Evolutionary conservation across 1,140 invertebrate genomes (phyloP).

Genomic region (Orchesella cincta): DNA sequence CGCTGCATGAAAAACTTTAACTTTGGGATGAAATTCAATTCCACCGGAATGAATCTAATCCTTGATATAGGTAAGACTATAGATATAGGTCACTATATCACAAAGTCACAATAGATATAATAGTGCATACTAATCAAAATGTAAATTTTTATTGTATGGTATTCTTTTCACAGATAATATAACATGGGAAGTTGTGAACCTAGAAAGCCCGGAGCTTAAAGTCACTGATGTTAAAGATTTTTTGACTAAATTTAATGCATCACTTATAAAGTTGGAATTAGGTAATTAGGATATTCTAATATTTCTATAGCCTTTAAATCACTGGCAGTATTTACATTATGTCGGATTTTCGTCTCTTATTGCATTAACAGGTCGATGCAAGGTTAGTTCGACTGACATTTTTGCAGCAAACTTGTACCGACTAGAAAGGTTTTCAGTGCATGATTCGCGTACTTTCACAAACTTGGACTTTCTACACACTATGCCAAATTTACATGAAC

Average conservation of each 20-base stretch:
- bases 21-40: conserved; percentile 14
- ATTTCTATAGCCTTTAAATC: background rate
- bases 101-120: background rate
- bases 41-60: background rate
- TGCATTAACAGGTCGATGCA: conserved; percentile 2
- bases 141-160: background rate
- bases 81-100: too few species aligned
- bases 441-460: background rate
- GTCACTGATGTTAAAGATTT: background rate
- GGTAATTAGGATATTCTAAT: background rate
- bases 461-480: background rate
- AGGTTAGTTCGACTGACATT: background rate
- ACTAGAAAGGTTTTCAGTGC: background rate
- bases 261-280: background rate
- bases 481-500: background rate
- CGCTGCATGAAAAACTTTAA: background rate
- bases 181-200: background rate
- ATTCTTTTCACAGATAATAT: background rate
- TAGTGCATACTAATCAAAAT: background rate
- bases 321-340: background rate
- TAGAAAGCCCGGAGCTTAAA: conserved; percentile 10
- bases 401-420: background rate
- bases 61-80: too few species aligned
- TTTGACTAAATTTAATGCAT: background rate
- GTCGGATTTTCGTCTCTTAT: background rate